These are phyloP conservation scores for Nyctereutes procyonoides DNA, from an alignment of 2,113 vertebrate genomes.

Conservation along the genomic window DNA sequence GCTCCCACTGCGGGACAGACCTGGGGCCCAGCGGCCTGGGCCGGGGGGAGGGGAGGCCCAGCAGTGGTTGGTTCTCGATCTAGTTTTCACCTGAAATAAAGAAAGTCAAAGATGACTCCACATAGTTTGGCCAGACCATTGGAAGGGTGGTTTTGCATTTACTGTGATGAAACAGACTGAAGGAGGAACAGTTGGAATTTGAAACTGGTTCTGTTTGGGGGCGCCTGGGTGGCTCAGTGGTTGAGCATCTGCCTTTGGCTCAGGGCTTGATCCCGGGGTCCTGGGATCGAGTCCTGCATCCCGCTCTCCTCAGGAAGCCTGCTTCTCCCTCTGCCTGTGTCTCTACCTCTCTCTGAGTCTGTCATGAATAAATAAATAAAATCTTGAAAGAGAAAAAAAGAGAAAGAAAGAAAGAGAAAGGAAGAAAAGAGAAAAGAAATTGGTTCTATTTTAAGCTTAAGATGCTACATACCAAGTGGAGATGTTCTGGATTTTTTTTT, in stretches of 20 bases:
- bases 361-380: too few species aligned
- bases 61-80: not conserved
- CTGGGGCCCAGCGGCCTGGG: too few species aligned
- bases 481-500: not conserved
- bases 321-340: too few species aligned
- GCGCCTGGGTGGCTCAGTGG: too few species aligned
- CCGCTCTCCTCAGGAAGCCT: too few species aligned
- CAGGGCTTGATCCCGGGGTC: too few species aligned
- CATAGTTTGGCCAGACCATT: not conserved
- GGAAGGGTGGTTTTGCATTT: not conserved
- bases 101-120: not conserved
- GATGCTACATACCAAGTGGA: not conserved
- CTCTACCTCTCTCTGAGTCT: too few species aligned
- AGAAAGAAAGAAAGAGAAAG: too few species aligned
- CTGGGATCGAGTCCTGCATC: too few species aligned
- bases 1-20: too few species aligned
- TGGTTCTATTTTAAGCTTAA: not conserved
- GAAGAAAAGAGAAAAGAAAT: not conserved
- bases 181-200: not conserved
- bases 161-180: not conserved
- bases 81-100: not conserved
- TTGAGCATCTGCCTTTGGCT: too few species aligned
- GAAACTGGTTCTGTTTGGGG: not conserved
- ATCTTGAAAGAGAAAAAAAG: too few species aligned
- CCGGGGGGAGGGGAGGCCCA: rapidly evolving